Evolutionary conservation across 2,797 vertebrate species (phyloP).

Genomic region (Aeoliscus strigatus): DNA sequence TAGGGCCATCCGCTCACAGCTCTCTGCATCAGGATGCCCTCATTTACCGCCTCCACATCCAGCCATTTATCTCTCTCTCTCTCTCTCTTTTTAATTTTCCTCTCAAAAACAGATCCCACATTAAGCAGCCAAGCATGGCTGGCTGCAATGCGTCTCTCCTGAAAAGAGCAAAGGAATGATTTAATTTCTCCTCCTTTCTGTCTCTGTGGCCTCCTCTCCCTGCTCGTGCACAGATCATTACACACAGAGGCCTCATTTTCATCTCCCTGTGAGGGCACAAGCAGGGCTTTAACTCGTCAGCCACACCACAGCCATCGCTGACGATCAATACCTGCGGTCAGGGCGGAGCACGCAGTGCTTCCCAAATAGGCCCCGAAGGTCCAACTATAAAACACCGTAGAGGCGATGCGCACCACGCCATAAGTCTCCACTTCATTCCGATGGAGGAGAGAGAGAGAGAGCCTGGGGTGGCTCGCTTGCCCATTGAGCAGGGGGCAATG

Average conservation of each 20-base stretch:
- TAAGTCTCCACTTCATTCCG: conserved; percentile 57
- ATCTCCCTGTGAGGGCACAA: conserved; percentile 69
- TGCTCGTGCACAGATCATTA: conserved; percentile 79
- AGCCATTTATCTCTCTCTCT: conserved; percentile 67
- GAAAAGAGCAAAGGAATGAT: conserved; percentile 72
- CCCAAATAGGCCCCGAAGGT: conserved; percentile 76
- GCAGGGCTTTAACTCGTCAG: conserved; percentile 72
- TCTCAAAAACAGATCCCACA: conserved; percentile 68
- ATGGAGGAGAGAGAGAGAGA: conserved; percentile 30
- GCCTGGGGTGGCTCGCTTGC: conserved; percentile 20
- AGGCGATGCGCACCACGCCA: conserved; percentile 60
- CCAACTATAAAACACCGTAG: conserved; percentile 75
- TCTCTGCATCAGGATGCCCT: conserved; percentile 68
- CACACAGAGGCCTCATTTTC: conserved; percentile 77
- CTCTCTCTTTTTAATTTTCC: conserved; percentile 71
- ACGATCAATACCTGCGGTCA: conserved; percentile 75
- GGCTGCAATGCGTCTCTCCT: conserved; percentile 60
- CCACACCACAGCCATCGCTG: conserved; percentile 57
- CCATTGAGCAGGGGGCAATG: conserved; percentile 29
- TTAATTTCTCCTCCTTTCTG: conserved; percentile 68
- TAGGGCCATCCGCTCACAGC: conserved; percentile 66
- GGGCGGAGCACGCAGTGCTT: conserved; percentile 62
- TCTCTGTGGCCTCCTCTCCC: conserved; percentile 68
- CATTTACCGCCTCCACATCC: conserved; percentile 68
- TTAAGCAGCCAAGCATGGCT: conserved; percentile 66